Evolutionary conservation across 2,797 vertebrate species (phyloP).

Genomic region (Galago senegalensis): DNA sequence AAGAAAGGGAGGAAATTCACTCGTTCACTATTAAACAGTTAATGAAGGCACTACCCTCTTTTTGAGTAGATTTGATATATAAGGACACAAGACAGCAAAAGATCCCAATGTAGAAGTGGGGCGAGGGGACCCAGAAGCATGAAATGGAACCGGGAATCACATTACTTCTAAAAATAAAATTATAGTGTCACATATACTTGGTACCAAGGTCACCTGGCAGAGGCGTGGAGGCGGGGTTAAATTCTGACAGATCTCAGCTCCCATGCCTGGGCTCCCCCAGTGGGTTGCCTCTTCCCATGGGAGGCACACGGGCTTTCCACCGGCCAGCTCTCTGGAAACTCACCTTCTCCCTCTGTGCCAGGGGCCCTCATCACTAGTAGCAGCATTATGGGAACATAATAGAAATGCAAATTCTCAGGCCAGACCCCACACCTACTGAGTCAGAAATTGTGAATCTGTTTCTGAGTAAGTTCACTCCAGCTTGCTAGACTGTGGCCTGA

Average conservation of each 20-base stretch:
- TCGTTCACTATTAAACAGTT: background rate
- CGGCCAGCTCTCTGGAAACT: background rate
- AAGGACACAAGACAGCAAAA: background rate
- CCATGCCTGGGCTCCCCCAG: background rate
- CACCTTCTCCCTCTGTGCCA: background rate
- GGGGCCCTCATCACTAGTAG: background rate
- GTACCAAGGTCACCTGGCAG: background rate
- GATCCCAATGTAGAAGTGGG: background rate
- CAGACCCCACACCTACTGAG: background rate
- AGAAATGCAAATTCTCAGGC: background rate
- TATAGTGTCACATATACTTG: background rate
- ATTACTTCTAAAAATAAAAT: constrained; percentile 20
- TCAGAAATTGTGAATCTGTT: constrained; percentile 9
- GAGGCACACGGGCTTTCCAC: background rate
- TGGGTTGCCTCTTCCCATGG: background rate
- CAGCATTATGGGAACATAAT: background rate
- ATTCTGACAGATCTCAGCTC: background rate
- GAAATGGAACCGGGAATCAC: background rate
- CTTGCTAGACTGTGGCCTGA: too few relatives aligned
- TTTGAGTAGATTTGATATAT: background rate
- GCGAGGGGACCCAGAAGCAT: background rate
- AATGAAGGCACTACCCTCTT: background rate
- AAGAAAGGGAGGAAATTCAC: background rate
- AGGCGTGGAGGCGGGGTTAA: background rate
- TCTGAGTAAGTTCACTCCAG: background rate